A percentile compares a stretch with the other conserved stretches of the same genome.
Conservation (phyloP, 2,113 vertebrate genomes). For the Pteruthius melanotis region DNA sequence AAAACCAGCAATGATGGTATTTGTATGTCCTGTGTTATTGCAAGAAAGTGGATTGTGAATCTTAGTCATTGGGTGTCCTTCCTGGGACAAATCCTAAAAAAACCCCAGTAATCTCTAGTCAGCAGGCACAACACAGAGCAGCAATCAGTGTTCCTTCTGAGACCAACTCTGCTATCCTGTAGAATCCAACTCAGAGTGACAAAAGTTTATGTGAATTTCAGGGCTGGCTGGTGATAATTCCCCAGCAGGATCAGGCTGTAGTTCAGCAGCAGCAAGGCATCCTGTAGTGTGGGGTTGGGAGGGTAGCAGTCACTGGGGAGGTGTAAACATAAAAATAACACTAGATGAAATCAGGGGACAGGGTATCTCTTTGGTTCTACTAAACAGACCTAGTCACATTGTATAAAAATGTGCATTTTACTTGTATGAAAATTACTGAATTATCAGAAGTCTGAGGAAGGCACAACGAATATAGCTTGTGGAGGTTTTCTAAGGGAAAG, state of each 20-base stretch:
- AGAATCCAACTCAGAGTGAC: background rate
- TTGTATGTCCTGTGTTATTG: background rate
- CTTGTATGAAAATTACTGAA: background rate
- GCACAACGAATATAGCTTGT: background rate
- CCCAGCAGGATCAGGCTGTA: background rate
- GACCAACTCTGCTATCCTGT: background rate
- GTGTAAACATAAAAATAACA: background rate
- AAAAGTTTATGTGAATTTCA: background rate
- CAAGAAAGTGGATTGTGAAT: background rate
- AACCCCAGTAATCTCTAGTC: background rate
- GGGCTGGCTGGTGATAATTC: background rate
- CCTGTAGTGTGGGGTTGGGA: background rate
- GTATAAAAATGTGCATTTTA: background rate
- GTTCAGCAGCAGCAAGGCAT: background rate
- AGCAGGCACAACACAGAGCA: background rate
- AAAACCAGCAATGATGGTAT: background rate
- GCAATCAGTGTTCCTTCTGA: background rate
- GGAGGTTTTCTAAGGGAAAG: background rate
- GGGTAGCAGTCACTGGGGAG: background rate
- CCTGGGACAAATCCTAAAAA: background rate
- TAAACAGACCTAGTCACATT: background rate
- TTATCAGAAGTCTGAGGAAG: background rate
- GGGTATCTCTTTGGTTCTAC: background rate
- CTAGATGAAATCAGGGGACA: background rate
- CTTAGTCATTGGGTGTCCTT: background rate